These are phyloP conservation scores for Chironex yamaguchii DNA, from an alignment of 30 jellyfish, hydroid and myxozoan species.

Conservation along the genomic window DNA sequence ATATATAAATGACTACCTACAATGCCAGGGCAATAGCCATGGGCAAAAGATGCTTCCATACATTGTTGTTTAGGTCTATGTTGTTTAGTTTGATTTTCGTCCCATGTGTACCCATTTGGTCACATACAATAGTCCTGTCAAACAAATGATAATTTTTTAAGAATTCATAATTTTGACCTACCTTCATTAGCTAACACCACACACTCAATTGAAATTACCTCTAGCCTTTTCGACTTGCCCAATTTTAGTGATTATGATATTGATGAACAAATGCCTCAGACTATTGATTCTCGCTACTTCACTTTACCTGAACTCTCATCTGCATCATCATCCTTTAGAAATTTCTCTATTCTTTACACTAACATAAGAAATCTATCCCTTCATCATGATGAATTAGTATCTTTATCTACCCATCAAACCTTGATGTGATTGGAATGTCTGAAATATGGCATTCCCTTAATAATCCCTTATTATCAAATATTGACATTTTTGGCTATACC, in stretches of 20 bases:
- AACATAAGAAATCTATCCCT: conserved; percentile 14
- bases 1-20: too few species aligned
- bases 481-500: conserved; percentile 14
- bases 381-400: conserved; percentile 24
- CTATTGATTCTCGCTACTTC: conserved; percentile 53
- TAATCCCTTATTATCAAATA: conserved; percentile 8
- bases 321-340: conserved; percentile 26
- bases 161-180: background rate
- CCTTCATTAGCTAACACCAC: conserved; percentile 7
- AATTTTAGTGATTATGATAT: conserved; percentile 57
- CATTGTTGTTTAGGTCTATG: too few species aligned
- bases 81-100: too few species aligned
- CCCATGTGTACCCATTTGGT: too few species aligned
- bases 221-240: conserved; percentile 35
- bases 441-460: conserved; percentile 17
- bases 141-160: conserved; percentile 14
- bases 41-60: too few species aligned
- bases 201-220: conserved; percentile 40
- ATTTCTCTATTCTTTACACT: conserved; percentile 11
- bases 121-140: too few species aligned
- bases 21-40: too few species aligned
- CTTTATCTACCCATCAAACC: conserved; percentile 6
- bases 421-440: conserved; percentile 14
- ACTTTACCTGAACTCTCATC: conserved; percentile 47
- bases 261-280: conserved; percentile 59